Evolutionary conservation across 2,113 vertebrate genomes (phyloP).

Genomic region (Sebastes schlegelii): DNA sequence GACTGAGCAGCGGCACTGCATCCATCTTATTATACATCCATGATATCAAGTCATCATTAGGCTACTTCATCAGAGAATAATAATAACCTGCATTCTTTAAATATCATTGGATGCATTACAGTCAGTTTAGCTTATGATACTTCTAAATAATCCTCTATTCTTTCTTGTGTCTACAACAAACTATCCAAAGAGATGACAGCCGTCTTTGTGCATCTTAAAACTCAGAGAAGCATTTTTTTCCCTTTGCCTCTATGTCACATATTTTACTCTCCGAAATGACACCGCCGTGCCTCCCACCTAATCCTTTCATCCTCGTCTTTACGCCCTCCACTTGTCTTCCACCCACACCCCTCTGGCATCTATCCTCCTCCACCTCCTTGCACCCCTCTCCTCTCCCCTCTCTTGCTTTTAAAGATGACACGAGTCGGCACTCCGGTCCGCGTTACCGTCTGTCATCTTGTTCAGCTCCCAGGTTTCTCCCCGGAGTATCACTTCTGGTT

Average conservation of each 20-base stretch:
- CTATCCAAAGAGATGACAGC: conserved; percentile 18
- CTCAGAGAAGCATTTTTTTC: conserved; percentile 7
- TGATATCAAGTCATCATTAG: neutral
- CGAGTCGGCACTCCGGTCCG: conserved; percentile 47
- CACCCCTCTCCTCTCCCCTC: conserved; percentile 26
- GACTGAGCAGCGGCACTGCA: too few species aligned
- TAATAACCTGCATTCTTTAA: neutral
- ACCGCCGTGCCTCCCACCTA: conserved; percentile 56
- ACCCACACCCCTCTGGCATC: conserved; percentile 49
- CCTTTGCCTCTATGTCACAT: conserved; percentile 30
- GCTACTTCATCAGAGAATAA: neutral
- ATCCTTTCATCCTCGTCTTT: conserved; percentile 73
- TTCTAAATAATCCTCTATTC: conserved; percentile 3
- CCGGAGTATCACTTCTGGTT: conserved; percentile 47
- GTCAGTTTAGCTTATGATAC: neutral
- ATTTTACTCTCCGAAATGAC: conserved; percentile 47
- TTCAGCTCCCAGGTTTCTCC: conserved; percentile 46
- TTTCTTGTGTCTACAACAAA: conserved; percentile 16
- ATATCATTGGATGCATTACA: conserved; percentile 6
- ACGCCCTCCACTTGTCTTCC: conserved; percentile 49
- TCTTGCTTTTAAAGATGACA: conserved; percentile 55
- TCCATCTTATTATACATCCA: too few species aligned
- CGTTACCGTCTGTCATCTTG: conserved; percentile 46
- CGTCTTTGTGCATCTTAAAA: conserved; percentile 20
- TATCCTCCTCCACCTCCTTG: conserved; percentile 44